Conservation (phyloP, 2,113 vertebrate species). For the Odocoileus virginianus region DNA sequence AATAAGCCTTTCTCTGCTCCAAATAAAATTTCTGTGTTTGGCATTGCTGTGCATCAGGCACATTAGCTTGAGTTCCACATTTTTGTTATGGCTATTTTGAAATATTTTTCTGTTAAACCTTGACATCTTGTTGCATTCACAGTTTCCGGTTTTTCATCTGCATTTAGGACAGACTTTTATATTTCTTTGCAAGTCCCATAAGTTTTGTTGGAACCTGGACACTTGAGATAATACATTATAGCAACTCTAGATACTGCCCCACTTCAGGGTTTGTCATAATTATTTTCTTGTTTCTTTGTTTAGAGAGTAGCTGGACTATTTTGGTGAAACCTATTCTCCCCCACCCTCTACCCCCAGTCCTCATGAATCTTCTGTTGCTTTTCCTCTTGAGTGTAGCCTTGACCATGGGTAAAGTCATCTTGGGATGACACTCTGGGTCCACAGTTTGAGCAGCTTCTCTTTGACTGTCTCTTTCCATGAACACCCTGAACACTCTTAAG, state of each 20-base stretch:
- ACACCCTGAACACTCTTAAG: neutral
- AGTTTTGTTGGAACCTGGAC: neutral
- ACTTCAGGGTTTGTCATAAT: neutral
- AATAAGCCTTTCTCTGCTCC: neutral
- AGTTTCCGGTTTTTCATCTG: neutral
- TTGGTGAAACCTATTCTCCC: neutral
- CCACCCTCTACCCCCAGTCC: accelerated
- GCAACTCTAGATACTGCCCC: neutral
- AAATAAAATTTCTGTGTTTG: neutral
- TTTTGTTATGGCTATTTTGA: neutral
- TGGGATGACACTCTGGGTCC: neutral
- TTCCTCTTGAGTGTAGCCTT: accelerated
- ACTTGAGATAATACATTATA: neutral
- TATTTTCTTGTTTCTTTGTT: neutral
- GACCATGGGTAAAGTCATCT: neutral
- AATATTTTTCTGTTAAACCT: neutral
- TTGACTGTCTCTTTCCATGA: neutral
- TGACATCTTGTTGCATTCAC: neutral
- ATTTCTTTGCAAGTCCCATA: neutral
- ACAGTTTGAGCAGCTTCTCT: neutral
- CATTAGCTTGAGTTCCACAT: neutral
- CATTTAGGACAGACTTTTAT: neutral
- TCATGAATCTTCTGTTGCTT: neutral
- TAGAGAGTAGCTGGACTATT: neutral
- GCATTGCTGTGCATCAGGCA: neutral